phyloP scores from a whole-genome alignment of 2,113 vertebrate genomes.

The Empidonax alnorum region DNA sequence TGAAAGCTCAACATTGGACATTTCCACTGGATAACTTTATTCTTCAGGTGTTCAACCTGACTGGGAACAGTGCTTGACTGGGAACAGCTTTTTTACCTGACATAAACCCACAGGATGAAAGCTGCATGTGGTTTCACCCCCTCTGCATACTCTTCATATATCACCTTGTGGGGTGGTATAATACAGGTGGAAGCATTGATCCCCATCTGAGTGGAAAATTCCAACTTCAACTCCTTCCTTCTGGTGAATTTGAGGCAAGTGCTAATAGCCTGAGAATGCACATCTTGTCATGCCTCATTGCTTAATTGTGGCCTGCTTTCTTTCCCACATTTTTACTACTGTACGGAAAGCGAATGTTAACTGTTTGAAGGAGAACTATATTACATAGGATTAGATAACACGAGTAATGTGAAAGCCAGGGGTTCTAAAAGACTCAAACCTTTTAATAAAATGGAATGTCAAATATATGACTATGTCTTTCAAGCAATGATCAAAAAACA shows the following conservation, averaged over 20 bases:
- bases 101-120: neutral
- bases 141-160: neutral
- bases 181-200: neutral
- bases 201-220: neutral
- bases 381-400: constrained; percentile 15
- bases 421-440: neutral
- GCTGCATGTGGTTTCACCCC: neutral
- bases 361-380: constrained; percentile 1
- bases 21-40: neutral
- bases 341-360: neutral
- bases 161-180: neutral
- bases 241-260: neutral
- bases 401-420: constrained; percentile 36
- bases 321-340: neutral
- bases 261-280: neutral
- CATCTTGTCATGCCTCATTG: neutral
- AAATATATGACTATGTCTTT: constrained; percentile 50
- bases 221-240: neutral
- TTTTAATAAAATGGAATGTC: constrained; percentile 64
- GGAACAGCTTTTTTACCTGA: neutral
- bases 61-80: neutral
- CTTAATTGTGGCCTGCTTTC: neutral
- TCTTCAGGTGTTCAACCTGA: neutral
- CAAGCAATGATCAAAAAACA: constrained; percentile 64
- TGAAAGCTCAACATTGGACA: neutral